Conservation (phyloP, 2,797 vertebrate species). For the Pterois miles region DNA sequence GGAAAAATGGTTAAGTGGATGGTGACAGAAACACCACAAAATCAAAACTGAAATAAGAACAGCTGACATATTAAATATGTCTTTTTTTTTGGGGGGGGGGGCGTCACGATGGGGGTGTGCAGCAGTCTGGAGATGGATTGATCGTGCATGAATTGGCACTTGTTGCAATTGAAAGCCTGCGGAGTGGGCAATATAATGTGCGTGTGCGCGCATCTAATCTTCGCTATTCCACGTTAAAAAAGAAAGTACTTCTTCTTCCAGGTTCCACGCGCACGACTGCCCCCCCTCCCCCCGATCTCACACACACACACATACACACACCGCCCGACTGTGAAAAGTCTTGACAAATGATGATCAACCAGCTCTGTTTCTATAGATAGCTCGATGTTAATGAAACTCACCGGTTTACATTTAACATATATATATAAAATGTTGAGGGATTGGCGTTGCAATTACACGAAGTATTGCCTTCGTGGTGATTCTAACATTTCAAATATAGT, state of each 20-base stretch:
- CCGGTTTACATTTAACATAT: background rate
- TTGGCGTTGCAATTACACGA: conserved; percentile 34
- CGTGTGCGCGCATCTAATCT: conserved; percentile 31
- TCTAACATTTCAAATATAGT: conserved; percentile 3
- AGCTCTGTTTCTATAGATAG: conserved; percentile 40
- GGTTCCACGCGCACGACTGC: conserved; percentile 62
- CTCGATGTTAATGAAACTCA: conserved; percentile 29
- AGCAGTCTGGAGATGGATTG: conserved; percentile 18
- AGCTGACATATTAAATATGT: background rate
- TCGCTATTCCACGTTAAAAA: conserved; percentile 43
- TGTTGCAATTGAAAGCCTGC: conserved; percentile 71
- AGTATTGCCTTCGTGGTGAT: too few relatives aligned
- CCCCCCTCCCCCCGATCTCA: conserved; percentile 9
- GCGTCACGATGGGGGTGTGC: conserved; percentile 14
- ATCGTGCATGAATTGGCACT: conserved; percentile 73
- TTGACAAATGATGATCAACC: conserved; percentile 47
- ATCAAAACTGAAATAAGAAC: background rate
- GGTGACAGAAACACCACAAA: background rate
- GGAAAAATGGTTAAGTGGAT: background rate
- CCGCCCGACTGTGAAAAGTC: conserved; percentile 55
- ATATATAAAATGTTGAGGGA: background rate
- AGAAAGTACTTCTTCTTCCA: conserved; percentile 64
- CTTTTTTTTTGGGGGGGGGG: background rate
- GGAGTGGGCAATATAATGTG: conserved; percentile 41
- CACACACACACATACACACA: conserved; percentile 38